These are phyloP conservation scores for Camponotus floridanus DNA, from an alignment of 1,140 invertebrate species.

Conservation along the genomic window DNA sequence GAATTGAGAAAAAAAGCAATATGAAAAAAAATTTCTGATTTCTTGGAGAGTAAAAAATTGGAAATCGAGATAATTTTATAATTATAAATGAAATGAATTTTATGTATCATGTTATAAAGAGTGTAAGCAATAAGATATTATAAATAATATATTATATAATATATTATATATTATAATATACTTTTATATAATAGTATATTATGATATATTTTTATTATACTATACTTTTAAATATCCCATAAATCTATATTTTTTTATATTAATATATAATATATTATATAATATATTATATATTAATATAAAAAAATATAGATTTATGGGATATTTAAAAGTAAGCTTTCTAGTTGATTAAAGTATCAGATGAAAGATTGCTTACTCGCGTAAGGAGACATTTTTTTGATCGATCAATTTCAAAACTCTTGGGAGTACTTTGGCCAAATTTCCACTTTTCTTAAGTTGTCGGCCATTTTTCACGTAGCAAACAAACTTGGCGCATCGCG, in stretches of 20 bases:
- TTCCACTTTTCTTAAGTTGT: constrained; percentile 39
- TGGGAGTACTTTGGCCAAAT: constrained; percentile 28
- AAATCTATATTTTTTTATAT: constrained; percentile 6
- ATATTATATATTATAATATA: too few species aligned
- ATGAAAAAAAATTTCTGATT: not conserved
- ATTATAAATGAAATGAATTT: constrained; percentile 24
- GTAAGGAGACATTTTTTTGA: constrained; percentile 17
- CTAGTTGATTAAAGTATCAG: not conserved
- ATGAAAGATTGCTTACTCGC: not conserved
- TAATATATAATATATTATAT: too few species aligned
- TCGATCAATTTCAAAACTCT: constrained; percentile 48
- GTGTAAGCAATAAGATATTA: not conserved
- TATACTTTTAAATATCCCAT: not conserved
- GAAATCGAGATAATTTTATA: constrained; percentile 12
- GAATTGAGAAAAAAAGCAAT: not conserved
- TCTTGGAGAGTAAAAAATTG: not conserved
- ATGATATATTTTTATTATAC: too few species aligned
- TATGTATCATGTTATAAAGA: not conserved
- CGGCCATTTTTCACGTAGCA: not conserved
- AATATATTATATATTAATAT: too few species aligned
- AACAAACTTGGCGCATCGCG: constrained; percentile 47
- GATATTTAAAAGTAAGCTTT: not conserved
- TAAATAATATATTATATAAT: too few species aligned
- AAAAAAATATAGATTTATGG: not conserved
- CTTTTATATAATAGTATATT: too few species aligned